Conservation (phyloP, 2,888 invertebrate genomes). For the Drosophila mimetica region DNA sequence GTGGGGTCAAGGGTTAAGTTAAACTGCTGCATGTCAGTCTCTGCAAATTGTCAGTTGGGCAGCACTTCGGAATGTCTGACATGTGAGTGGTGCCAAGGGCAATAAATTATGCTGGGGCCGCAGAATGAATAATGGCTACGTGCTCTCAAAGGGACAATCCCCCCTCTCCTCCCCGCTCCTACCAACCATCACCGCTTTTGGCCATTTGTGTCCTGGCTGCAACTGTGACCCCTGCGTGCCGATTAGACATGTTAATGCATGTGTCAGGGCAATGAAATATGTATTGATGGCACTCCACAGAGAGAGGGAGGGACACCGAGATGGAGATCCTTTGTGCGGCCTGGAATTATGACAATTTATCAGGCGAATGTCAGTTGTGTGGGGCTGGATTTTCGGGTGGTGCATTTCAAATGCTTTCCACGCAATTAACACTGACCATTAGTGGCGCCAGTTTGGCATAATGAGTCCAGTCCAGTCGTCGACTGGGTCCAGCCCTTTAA, state of each 20-base stretch:
- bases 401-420: conserved; percentile 64
- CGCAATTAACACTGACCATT: conserved; percentile 78
- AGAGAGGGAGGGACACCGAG: conserved; percentile 12
- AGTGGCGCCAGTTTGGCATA: conserved; percentile 61
- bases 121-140: conserved; percentile 68
- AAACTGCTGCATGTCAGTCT: conserved; percentile 52
- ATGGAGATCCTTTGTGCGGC: conserved; percentile 20
- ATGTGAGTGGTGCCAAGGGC: conserved; percentile 63
- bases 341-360: conserved; percentile 75
- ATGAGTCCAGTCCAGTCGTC: conserved; percentile 57
- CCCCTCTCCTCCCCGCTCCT: too few relatives aligned
- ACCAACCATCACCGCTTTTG: too few relatives aligned
- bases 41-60: conserved; percentile 68
- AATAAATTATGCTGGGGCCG: conserved; percentile 70
- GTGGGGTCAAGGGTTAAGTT: neutral
- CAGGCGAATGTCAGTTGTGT: conserved; percentile 47
- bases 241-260: conserved; percentile 78
- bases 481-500: conserved; percentile 51
- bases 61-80: conserved; percentile 59
- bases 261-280: conserved; percentile 78
- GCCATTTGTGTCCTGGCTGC: conserved; percentile 22
- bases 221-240: conserved; percentile 51
- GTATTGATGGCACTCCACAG: conserved; percentile 59
- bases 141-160: conserved; percentile 15
- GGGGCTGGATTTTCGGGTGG: conserved; percentile 1